phyloP scores from a whole-genome alignment of 1,140 invertebrate genomes.

The Aphaenogaster floridana region DNA sequence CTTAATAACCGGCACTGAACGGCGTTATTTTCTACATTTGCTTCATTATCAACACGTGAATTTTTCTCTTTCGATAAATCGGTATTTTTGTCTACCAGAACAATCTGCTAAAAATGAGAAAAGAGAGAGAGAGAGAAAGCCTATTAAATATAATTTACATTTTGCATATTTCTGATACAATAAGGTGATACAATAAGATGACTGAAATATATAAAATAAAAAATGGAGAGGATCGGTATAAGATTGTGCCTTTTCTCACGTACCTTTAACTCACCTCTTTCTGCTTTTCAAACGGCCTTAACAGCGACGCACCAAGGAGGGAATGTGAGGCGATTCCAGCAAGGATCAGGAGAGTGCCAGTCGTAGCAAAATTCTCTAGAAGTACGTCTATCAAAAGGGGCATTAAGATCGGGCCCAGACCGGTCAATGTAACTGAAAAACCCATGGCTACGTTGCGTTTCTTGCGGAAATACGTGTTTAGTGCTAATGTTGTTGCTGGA shows the following conservation, averaged over 20 bases:
- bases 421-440: constrained; percentile 90
- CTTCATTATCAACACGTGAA: neutral
- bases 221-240: neutral
- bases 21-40: neutral
- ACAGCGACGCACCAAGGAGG: constrained; percentile 88
- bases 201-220: neutral
- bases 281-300: constrained; percentile 88
- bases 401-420: constrained; percentile 91
- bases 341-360: constrained; percentile 88
- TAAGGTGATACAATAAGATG: neutral
- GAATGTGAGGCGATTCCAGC: constrained; percentile 89
- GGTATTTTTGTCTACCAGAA: neutral
- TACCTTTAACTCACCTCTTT: constrained; percentile 65
- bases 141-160: constrained; percentile 3
- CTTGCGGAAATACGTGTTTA: constrained; percentile 91
- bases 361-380: constrained; percentile 82
- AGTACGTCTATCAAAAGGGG: constrained; percentile 88
- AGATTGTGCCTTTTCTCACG: constrained; percentile 8
- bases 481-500: constrained; percentile 86
- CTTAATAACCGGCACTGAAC: constrained; percentile 22
- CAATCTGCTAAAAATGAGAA: neutral
- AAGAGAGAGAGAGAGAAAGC: neutral
- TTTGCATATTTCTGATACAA: neutral
- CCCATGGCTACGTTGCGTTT: constrained; percentile 91
- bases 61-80: neutral